phyloP scores from a whole-genome alignment of 2,113 vertebrate genomes.

The Benitochromis conjunctus region DNA sequence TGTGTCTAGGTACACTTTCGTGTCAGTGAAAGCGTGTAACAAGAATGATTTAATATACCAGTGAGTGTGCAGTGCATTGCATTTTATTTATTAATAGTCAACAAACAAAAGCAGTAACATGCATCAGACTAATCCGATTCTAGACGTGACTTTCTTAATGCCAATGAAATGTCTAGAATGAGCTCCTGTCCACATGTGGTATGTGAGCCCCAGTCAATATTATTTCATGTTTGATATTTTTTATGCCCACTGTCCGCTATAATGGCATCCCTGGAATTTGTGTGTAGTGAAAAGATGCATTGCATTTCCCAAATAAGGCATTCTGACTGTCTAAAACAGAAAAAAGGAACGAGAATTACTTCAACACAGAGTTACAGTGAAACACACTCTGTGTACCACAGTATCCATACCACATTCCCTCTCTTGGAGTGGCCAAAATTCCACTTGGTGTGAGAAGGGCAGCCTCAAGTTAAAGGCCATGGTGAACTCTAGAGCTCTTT shows the following conservation, averaged over 20 bases:
- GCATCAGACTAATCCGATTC: not conserved
- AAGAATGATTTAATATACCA: too few relatives aligned
- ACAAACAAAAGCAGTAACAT: not conserved
- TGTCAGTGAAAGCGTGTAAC: too few relatives aligned
- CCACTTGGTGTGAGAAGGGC: not conserved
- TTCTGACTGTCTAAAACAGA: not conserved
- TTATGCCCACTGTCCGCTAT: not conserved
- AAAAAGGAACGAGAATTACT: not conserved
- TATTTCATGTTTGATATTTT: not conserved
- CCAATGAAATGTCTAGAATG: not conserved
- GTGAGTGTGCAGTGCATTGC: not conserved
- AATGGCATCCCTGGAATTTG: not conserved
- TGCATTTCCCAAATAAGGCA: not conserved
- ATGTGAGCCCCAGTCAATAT: not conserved
- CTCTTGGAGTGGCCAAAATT: not conserved
- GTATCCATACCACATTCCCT: not conserved
- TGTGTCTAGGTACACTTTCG: not conserved
- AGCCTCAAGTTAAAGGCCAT: conserved; percentile 18
- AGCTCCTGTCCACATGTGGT: not conserved
- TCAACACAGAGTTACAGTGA: not conserved
- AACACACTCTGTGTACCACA: not conserved
- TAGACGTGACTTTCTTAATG: not conserved
- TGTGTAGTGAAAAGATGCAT: not conserved
- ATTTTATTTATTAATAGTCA: not conserved
- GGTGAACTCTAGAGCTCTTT: conserved; percentile 13